A percentile compares a stretch with the other conserved stretches of the same genome.
These are phyloP conservation scores for Acleris emargana DNA, from an alignment of 2,888 invertebrate genomes.

Conservation along the genomic window DNA sequence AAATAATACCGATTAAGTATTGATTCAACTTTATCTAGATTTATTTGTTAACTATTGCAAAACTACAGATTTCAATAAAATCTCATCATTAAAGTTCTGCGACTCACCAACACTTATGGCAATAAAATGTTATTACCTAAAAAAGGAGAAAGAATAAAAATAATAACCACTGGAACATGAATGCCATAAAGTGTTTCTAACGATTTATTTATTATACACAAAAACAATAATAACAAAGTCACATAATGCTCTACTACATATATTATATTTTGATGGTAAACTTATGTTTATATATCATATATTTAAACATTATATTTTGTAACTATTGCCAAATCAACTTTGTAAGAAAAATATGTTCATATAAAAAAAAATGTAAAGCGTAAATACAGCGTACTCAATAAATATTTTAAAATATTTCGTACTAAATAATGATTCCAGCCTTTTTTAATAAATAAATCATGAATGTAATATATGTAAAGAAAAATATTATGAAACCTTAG, in stretches of 20 bases:
- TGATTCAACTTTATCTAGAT: too few species aligned
- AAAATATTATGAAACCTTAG: constrained; percentile 15
- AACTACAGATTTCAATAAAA: too few species aligned
- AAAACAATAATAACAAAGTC: constrained; percentile 60
- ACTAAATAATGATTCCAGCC: constrained; percentile 51
- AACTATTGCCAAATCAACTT: constrained; percentile 16
- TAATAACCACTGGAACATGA: constrained; percentile 43
- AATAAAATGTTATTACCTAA: too few species aligned
- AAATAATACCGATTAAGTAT: too few species aligned
- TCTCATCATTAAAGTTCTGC: too few species aligned
- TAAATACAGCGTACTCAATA: constrained; percentile 37
- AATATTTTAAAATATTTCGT: constrained; percentile 34
- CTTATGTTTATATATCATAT: constrained; percentile 56
- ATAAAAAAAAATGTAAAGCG: constrained; percentile 37
- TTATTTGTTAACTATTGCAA: too few species aligned
- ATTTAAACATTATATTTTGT: constrained; percentile 25
- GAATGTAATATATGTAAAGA: constrained; percentile 15
- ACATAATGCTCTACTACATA: constrained; percentile 56
- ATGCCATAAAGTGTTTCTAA: constrained; percentile 60
- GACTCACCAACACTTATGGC: too few species aligned
- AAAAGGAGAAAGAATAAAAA: background rate
- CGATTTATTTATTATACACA: constrained; percentile 68
- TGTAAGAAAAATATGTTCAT: constrained; percentile 1
- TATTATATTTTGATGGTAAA: constrained; percentile 70
- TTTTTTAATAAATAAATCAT: constrained; percentile 44